Percentiles rank a stretch among this genome's conserved stretches.
phyloP scores from a whole-genome alignment of 2,797 vertebrate species.

The Lagodon rhomboides region DNA sequence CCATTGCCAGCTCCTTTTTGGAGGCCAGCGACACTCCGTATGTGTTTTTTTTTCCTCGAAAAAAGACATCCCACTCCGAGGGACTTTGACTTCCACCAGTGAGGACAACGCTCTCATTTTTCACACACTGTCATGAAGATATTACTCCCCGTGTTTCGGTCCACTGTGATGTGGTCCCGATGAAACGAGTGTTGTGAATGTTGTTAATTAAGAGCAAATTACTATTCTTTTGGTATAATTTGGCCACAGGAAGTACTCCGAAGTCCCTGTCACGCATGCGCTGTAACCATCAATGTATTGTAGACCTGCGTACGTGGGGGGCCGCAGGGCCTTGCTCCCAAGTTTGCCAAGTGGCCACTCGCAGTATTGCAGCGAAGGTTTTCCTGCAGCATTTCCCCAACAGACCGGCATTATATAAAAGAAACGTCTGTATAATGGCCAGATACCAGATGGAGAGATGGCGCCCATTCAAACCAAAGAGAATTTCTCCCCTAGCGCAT shows the following conservation, averaged over 20 bases:
- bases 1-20: constrained; percentile 39
- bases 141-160: background rate
- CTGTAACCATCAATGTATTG: no score
- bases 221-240: background rate
- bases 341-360: no score
- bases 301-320: no score
- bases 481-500: no score
- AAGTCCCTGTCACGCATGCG: no score
- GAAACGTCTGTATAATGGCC: no score
- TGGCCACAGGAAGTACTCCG: background rate
- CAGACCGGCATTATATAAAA: no score
- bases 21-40: background rate
- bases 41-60: background rate
- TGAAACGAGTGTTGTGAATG: background rate
- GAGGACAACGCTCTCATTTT: background rate
- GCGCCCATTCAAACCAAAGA: no score
- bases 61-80: constrained; percentile 23
- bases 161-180: background rate
- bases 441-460: no score
- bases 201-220: background rate
- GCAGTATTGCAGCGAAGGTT: no score
- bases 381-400: no score
- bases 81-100: constrained; percentile 10
- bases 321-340: no score
- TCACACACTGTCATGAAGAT: background rate